Conservation (phyloP, 2,113 vertebrate species). For the Clarias gariepinus region DNA sequence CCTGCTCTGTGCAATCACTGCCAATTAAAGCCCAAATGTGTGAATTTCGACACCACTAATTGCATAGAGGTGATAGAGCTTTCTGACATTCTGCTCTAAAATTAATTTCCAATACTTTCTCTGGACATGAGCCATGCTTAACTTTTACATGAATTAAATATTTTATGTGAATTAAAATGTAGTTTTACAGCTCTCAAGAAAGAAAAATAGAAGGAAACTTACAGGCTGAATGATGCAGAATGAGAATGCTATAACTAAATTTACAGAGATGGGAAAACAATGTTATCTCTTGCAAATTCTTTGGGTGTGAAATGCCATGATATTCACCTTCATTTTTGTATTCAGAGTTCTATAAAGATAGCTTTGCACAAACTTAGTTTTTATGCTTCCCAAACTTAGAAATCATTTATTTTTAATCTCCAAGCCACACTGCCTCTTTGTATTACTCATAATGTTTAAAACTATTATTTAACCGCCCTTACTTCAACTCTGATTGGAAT, state of each 20-base stretch:
- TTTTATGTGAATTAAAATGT: slow-evolving; percentile 36
- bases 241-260: slow-evolving; percentile 21
- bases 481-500: background rate
- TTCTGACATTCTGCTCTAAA: slow-evolving; percentile 53
- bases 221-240: slow-evolving; percentile 21
- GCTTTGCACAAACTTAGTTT: background rate
- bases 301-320: slow-evolving; percentile 25
- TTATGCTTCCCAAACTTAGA: background rate
- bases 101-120: slow-evolving; percentile 50
- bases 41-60: slow-evolving; percentile 53
- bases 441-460: background rate
- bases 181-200: background rate
- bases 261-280: slow-evolving; percentile 17
- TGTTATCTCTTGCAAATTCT: slow-evolving; percentile 6
- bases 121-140: slow-evolving; percentile 36
- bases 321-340: slow-evolving; percentile 20
- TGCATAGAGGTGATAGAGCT: slow-evolving; percentile 47
- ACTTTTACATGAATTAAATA: slow-evolving; percentile 31
- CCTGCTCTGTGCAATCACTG: slow-evolving; percentile 52
- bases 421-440: background rate
- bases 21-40: slow-evolving; percentile 57
- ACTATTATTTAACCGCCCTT: slow-evolving; percentile 7
- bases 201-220: slow-evolving; percentile 1
- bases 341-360: background rate
- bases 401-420: no score